A percentile compares a stretch with the other conserved stretches of the same genome.
Conservation (phyloP, 2,888 invertebrate species). For the Mesorhabditis spiculigera region DNA sequence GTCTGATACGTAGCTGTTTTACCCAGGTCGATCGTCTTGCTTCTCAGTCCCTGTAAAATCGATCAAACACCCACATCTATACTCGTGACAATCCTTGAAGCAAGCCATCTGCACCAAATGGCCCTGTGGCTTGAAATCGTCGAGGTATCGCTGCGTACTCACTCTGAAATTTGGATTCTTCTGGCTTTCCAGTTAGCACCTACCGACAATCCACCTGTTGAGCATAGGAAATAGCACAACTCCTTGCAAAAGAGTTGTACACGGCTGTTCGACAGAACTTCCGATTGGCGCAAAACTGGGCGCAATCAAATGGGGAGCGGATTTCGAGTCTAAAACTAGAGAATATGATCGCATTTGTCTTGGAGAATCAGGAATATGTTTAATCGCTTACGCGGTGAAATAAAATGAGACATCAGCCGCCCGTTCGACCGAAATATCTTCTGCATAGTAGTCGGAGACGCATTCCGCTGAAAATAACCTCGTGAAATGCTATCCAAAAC, state of each 20-base stretch:
- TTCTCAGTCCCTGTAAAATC: not conserved
- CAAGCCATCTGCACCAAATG: not conserved
- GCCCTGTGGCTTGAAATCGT: not conserved
- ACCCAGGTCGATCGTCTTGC: no score
- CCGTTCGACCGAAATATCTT: not conserved
- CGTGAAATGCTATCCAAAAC: not conserved
- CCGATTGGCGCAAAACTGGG: slow-evolving; percentile 46
- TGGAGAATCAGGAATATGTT: not conserved
- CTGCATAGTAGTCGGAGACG: not conserved
- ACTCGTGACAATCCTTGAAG: slow-evolving; percentile 6
- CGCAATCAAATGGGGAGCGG: slow-evolving; percentile 34
- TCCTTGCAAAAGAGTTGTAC: slow-evolving; percentile 42
- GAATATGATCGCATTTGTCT: not conserved
- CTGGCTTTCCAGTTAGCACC: slow-evolving; percentile 4
- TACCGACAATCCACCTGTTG: slow-evolving; percentile 38
- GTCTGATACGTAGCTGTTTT: no score
- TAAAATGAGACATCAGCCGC: not conserved
- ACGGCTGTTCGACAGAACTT: slow-evolving; percentile 55
- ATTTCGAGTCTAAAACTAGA: not conserved
- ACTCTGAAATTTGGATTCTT: not conserved
- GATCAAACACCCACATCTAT: not conserved
- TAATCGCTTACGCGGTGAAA: not conserved
- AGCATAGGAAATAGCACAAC: slow-evolving; percentile 51
- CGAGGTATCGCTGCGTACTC: not conserved
- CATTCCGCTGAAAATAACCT: not conserved